Evolutionary conservation across 2,888 invertebrate genomes (phyloP), one percentile per base, ranked within the genome.

Genomic region (Gasteruption jaculator): DNA sequence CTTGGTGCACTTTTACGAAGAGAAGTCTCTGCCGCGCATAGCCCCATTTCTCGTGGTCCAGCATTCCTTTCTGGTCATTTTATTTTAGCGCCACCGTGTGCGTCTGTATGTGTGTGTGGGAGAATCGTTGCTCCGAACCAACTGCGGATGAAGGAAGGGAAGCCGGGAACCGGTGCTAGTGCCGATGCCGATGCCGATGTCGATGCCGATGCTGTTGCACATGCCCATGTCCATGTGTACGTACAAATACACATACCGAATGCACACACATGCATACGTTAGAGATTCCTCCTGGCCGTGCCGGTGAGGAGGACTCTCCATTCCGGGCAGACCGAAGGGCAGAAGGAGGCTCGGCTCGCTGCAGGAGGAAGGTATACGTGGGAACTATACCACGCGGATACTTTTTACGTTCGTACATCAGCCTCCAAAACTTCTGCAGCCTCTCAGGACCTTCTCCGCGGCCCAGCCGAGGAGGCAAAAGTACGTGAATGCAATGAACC

Each of bases 81-180:
- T 66, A 65, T 66, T 66, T 65, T 65, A 65, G 63, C 66, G 65
- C 65, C 65, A 65, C 64, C 60, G 60, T 63, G 60, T 53, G 27
- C 18, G 36, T n/a, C n/a, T n/a, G n/a, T n/a, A n/a, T n/a, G 50
- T 56, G 48, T 46, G 49, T 52, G 54, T 49, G 50, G 45, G 32
- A 27, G 30, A 18, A 11, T 22, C 26, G 30, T 15, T 35, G 15
- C 26, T 15, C 25, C n/a, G n/a, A n/a, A n/a, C n/a, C n/a, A n/a
- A n/a, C n/a, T n/a, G n/a, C n/a, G n/a, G 20, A 11, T n/a, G n/a
- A 18, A 19, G 31, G 19, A 14, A 11, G 31, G 5, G 33, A 33
- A 14, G 33, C 20, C 19, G 20, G 22, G 12, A 5, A 5, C n/a
- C 11, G n/a, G 19, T 34, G 34, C 10, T 11, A 11, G 16, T 41